Evolutionary conservation across 2,797 vertebrate genomes (phyloP).

Genomic region (Protosalanx chinensis): DNA sequence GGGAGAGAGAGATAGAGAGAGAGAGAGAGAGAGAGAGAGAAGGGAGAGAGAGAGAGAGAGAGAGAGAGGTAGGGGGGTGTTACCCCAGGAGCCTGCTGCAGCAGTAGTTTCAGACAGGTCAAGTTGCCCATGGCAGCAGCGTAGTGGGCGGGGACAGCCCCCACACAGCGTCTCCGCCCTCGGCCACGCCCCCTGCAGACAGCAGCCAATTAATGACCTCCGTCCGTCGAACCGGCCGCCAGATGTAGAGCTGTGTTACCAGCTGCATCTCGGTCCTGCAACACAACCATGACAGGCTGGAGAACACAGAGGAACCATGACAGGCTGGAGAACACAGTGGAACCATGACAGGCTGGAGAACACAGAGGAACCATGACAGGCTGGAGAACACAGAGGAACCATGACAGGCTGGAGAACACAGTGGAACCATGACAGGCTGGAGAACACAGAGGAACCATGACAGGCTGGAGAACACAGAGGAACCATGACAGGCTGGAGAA

Average conservation of each 20-base stretch:
- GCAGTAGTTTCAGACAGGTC: conserved; percentile 76
- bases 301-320: not conserved
- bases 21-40: too few relatives aligned
- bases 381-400: conserved; percentile 16
- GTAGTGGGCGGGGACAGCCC: conserved; percentile 82
- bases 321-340: not conserved
- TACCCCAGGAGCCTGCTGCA: conserved; percentile 72
- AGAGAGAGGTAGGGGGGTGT: too few relatives aligned
- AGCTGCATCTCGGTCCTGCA: conserved; percentile 74
- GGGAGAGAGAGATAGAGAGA: too few relatives aligned
- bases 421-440: too few relatives aligned
- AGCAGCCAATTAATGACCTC: conserved; percentile 77
- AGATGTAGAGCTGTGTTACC: conserved; percentile 82
- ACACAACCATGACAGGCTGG: not conserved
- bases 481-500: too few relatives aligned
- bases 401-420: too few relatives aligned
- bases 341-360: not conserved
- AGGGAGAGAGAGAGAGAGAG: too few relatives aligned
- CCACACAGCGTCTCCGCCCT: conserved; percentile 73
- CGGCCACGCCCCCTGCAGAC: conserved; percentile 60
- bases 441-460: not conserved
- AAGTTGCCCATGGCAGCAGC: conserved; percentile 80
- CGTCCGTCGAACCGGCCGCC: conserved; percentile 74
- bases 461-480: too few relatives aligned
- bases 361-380: not conserved